Evolutionary conservation across 2,888 invertebrate species (phyloP), one percentile per base, ranked within the genome.

Genomic region (Merodon equestris): DNA sequence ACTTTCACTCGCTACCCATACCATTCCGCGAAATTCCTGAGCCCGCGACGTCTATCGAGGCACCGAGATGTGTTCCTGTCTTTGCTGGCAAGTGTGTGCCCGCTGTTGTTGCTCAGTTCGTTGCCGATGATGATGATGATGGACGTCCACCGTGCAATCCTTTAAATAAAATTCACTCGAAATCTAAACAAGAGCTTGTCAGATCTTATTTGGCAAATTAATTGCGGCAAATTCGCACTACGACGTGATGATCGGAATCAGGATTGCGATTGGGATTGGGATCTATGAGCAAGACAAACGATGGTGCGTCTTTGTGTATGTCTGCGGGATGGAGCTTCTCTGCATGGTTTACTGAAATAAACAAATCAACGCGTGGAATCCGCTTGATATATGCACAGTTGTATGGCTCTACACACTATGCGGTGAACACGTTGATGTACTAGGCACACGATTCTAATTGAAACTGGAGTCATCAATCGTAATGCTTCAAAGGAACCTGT

Each of bases 131-230:
- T 73, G 77, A 68, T 74, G 74, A 77, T 77, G 77, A 77, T 77
- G 72, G 77, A 77, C 77, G 73, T 77, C 72, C 63, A 67, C 56
- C 61, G 51, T 13, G 67, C 61, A 71, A 61, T 47, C 67, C 77
- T 77, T 72, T 73, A 77, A 77, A 77, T 77, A 73, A 77, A 77
- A 77, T 73, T 77, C 63, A 58, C 67, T 68, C 51, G 77, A 77
- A 77, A 77, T 68, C 77, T 77, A 77, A 77, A 77, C 77, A 77
- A 77, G 77, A 77, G 73, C 73, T 67, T 54, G 77, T 77, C 77
- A 77, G 67, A 77, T 77, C 77, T 72, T 77, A 77, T 77, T 77
- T 77, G 77, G 77, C 72, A 77, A 77, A 77, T 73, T 77, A 77
- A 77, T 77, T 77, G 77, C 77, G 67, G 77, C 72, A 77, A 77